Evolutionary conservation across 2,113 vertebrate genomes (phyloP), one percentile per base, ranked within the genome.

Genomic region (Oophaga pumilio): DNA sequence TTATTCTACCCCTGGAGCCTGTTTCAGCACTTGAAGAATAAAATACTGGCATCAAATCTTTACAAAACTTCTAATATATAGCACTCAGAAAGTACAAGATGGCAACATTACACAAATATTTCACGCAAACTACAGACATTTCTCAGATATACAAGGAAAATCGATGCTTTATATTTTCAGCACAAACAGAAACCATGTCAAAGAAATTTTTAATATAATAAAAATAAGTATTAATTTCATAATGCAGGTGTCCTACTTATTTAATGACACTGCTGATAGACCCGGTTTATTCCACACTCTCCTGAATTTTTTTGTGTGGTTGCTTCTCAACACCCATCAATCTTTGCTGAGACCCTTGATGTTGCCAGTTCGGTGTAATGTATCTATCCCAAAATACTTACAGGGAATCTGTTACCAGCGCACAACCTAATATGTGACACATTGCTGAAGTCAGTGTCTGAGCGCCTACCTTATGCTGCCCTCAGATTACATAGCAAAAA

Each of bases 1-100:
- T 78, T 78, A 85, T 78, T 77, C 43, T 78, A 56, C 76, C 9
- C 71, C n/a, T 66, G 74, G 26, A 79, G 50, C 50, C 74, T 79
- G 62, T 69, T 68, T 79, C 50, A 79, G 33, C 60, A 86, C 50
- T 68, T 22, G 12, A 18, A 57, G 17, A n/a, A 80, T 79, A 69
- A 79, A 86, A 80, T 22, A 20, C 49, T 5, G n/a, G 20, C 49
- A 68, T 28, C 68, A 79, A 68, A 86, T 69, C 62, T 79, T 68
- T 26, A 49, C 84, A 76, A 85, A 85, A 78, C 22, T 49, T 64
- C 17, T 20, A 66, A 66, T 78, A 68, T 28, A 64, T 53, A 78
- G 52, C 59, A 53, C 57, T 64, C 17, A 53, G 17, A 86, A 68
- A 68, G 59, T 53, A 53, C 85, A 79, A 18, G 18, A n/a, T 69